A percentile compares a stretch with the other conserved stretches of the same genome.
Conservation (phyloP, 2,888 invertebrate species). For the Pantelozetes paolii region DNA sequence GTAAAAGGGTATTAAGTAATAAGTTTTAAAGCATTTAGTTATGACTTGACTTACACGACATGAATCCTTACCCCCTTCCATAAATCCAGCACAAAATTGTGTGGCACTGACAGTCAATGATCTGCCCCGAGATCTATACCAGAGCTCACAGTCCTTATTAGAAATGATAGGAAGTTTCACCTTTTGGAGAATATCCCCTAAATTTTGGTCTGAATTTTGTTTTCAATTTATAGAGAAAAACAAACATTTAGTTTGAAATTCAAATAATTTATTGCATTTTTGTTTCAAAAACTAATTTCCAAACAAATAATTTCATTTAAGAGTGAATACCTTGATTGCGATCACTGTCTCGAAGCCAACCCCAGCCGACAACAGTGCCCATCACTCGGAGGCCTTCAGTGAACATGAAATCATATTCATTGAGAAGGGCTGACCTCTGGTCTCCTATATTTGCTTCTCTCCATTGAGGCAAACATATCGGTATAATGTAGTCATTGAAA, state of each 20-base stretch:
- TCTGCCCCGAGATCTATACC: conserved; percentile 72
- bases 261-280: conserved; percentile 17
- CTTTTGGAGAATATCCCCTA: conserved; percentile 66
- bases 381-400: not conserved
- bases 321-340: conserved; percentile 23
- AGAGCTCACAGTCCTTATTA: conserved; percentile 67
- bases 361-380: conserved; percentile 42
- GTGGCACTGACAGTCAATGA: conserved; percentile 65
- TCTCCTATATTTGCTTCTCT: conserved; percentile 17
- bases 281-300: not conserved
- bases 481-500: conserved; percentile 40
- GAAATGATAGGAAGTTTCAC: conserved; percentile 68
- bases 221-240: not conserved
- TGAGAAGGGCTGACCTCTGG: not conserved
- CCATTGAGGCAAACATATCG: conserved; percentile 40
- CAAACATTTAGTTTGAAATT: not conserved
- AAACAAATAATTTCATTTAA: not conserved
- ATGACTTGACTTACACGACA: conserved; percentile 47
- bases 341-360: conserved; percentile 39
- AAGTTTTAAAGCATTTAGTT: not conserved
- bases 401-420: conserved; percentile 25
- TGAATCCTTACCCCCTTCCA: conserved; percentile 48
- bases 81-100: conserved; percentile 56
- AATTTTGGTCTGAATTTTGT: not conserved
- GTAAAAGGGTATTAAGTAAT: conserved; percentile 34